Conservation (phyloP, 2,113 vertebrate genomes). For the Myanophis thanlyinensis region DNA sequence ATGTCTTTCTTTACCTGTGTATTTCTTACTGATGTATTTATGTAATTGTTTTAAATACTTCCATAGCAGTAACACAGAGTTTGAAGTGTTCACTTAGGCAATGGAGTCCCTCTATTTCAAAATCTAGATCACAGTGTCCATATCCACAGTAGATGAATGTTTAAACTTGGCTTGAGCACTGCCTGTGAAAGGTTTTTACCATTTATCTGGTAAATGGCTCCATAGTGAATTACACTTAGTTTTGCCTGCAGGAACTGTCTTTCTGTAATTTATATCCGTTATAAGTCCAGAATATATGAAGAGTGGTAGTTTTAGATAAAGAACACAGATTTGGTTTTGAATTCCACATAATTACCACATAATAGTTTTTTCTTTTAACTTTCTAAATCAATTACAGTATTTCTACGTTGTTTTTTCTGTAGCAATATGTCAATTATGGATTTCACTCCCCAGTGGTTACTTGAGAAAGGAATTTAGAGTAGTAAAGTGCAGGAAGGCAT, state of each 20-base stretch:
- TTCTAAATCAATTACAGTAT: background rate
- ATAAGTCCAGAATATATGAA: background rate
- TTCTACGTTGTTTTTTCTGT: background rate
- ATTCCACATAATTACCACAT: background rate
- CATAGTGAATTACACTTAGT: background rate
- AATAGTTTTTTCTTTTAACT: background rate
- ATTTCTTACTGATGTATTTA: background rate
- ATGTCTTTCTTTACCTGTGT: background rate
- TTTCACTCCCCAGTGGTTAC: background rate
- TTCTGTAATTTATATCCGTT: background rate
- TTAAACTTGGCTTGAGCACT: background rate
- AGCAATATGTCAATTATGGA: background rate
- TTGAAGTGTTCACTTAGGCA: background rate
- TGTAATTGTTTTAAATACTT: background rate
- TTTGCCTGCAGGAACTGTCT: background rate
- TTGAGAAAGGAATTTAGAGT: background rate
- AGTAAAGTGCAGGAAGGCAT: background rate
- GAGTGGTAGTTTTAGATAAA: background rate
- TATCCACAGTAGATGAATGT: background rate
- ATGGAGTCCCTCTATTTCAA: background rate
- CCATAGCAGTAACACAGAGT: background rate
- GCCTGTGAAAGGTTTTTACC: background rate
- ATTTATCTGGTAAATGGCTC: background rate
- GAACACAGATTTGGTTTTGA: background rate
- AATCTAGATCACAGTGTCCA: background rate